Conservation (phyloP, 2,797 vertebrate species). For the Anguilla obscura region DNA sequence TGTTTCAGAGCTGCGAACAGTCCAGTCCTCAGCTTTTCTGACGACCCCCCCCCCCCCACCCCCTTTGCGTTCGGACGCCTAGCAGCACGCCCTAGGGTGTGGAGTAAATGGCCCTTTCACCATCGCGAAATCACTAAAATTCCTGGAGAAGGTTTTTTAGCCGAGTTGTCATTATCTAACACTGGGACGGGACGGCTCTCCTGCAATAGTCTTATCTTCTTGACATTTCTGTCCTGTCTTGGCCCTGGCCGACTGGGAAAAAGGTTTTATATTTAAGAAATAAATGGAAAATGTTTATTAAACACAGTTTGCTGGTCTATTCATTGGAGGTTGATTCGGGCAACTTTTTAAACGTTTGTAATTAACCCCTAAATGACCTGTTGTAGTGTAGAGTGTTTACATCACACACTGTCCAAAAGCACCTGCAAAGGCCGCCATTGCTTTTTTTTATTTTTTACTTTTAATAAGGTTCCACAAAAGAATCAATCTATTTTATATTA, state of each 20-base stretch:
- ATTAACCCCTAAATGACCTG: background rate
- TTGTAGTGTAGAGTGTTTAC: background rate
- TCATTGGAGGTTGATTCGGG: background rate
- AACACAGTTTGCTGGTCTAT: conserved; percentile 30
- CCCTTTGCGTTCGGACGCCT: background rate
- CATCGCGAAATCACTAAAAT: conserved; percentile 24
- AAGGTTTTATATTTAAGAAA: conserved; percentile 75
- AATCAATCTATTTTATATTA: background rate
- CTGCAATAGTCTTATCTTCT: conserved; percentile 36
- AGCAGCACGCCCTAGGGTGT: conserved; percentile 36
- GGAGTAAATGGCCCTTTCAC: conserved; percentile 43
- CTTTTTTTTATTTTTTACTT: background rate
- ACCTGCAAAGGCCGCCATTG: background rate
- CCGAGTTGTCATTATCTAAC: conserved; percentile 10
- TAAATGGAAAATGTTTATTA: conserved; percentile 58
- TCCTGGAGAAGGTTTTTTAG: conserved; percentile 18
- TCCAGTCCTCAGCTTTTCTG: background rate
- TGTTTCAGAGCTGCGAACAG: conserved; percentile 21
- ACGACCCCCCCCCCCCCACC: background rate
- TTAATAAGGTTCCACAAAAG: background rate
- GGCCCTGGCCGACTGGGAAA: conserved; percentile 59
- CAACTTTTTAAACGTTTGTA: background rate
- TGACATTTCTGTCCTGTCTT: conserved; percentile 58
- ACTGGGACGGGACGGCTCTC: conserved; percentile 40
- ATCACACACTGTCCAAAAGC: background rate